Evolutionary conservation across 2,888 invertebrate genomes (phyloP).

Genomic region (Phasia obesa): DNA sequence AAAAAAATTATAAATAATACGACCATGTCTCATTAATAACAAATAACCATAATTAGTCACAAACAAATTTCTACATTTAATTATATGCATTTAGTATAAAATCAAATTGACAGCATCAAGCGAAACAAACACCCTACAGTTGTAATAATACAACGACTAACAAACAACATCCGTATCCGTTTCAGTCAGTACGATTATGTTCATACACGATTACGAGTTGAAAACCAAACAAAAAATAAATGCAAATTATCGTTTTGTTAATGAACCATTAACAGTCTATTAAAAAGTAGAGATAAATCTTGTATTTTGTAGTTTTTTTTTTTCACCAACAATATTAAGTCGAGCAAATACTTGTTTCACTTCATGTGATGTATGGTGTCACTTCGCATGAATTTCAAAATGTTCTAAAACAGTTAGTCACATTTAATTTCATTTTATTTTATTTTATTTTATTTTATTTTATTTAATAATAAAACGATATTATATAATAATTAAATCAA

Average conservation of each 20-base stretch:
- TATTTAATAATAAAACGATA: too few species aligned
- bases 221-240: not conserved
- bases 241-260: slow-evolving; percentile 25
- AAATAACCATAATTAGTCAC: slow-evolving; percentile 34
- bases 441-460: too few species aligned
- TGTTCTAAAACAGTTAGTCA: not conserved
- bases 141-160: not conserved
- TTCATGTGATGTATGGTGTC: not conserved
- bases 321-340: not conserved
- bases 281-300: not conserved
- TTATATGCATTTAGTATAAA: slow-evolving; percentile 17
- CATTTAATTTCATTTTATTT: too few species aligned
- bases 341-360: not conserved
- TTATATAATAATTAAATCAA: too few species aligned
- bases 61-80: not conserved
- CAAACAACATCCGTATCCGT: slow-evolving; percentile 59
- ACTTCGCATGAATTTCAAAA: not conserved
- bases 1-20: too few species aligned
- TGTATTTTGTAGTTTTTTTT: not conserved
- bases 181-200: slow-evolving; percentile 40
- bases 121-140: slow-evolving; percentile 3
- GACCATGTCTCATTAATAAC: not conserved
- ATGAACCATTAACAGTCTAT: slow-evolving; percentile 22
- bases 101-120: slow-evolving; percentile 22
- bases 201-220: not conserved